Evolutionary conservation across 1,140 invertebrate species (phyloP), one percentile per base, ranked within the genome.

Genomic region (Himalopsyche phryganea): DNA sequence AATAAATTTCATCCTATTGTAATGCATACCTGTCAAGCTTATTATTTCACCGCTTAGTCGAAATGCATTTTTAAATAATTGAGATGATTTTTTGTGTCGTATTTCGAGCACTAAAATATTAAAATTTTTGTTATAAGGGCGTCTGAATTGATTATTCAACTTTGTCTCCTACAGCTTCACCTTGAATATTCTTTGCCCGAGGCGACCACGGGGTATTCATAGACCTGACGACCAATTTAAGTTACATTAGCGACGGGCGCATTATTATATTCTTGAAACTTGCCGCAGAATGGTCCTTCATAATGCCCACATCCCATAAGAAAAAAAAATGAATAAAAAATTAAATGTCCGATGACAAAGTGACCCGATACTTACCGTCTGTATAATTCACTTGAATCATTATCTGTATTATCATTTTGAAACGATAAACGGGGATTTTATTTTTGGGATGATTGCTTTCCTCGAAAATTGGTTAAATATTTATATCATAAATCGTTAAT

Each of bases 191-290:
- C 4, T 28, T 28, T 9, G 54, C 54, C 54, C 15, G 6, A n/a
- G 54, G 54, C 54, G 19, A 14, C 18, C 42, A 33, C 60, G 52
- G 50, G 28, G 38, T 46, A 35, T 46, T 32, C 42, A 23, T 36
- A 33, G 45, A 36, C 49, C 41, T 10, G 48, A 32, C 11, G 54
- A 54, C 61, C 61, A 63, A 63, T 63, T 63, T 63, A 59, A 55
- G 33, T 59, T 51, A 47, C 61, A 63, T 63, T 63, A 63, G 44
- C n/a, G 50, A 44, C 20, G 15, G 23, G 36, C 28, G 40, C 19
- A 14, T 19, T 32, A 50, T 41, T 18, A 14, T n/a, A 36, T 9
- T 47, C 47, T 17, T 44, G 32, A 56, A 38, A 50, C 54, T 40
- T 49, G 17, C 19, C 41, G 13, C 23, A 6, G 17, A 20, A 5